Evolutionary conservation across 2,113 vertebrate species (phyloP), one percentile per base, ranked within the genome.

Genomic region (Orthonyx spaldingii): DNA sequence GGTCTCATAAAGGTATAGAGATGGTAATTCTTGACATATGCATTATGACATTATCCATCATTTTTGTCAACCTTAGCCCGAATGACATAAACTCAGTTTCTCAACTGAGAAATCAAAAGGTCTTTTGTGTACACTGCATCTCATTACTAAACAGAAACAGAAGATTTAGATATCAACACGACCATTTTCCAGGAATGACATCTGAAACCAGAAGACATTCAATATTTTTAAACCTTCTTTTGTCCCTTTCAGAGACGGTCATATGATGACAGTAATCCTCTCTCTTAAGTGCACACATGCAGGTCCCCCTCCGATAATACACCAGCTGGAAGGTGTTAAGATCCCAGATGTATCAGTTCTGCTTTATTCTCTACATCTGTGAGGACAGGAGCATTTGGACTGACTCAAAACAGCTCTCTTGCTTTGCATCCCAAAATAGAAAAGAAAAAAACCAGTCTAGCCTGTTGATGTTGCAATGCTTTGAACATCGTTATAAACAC

Each of bases 391-490:
- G 33, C 65, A 44, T 81, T 89, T 44, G 68, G 63, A 47, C 53
- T 70, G 75, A 60, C 80, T 90, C 76, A 89, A 89, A 89, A 76
- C 46, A 91, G 64, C 61, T 72, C 93, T 55, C 24, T 30, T 72
- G 30, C 56, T 93, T 66, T 76, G 64, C 11, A 57, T 91, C 76
- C 52, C 72, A 84, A 93, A 96, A 95, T 64, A 97, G 95, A 88
- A 95, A 70, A 52, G 69, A 65, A 55, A 33, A 72, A 64, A 80
- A 13, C 28, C 28, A 70, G 63, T 47, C 75, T 74, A 57, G 65
- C 50, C 49, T 41, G 50, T 84, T 41, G 75, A 91, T 91, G 88
- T 94, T 75, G 94, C 77, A 97, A 96, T 0, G 7, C 46, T 65
- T 85, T 57, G 61, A 93, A 55, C 24, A 4, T 13, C 10, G 35